Conservation (phyloP, 92 coral and sea anemone species). For the Actinernus sp. region DNA sequence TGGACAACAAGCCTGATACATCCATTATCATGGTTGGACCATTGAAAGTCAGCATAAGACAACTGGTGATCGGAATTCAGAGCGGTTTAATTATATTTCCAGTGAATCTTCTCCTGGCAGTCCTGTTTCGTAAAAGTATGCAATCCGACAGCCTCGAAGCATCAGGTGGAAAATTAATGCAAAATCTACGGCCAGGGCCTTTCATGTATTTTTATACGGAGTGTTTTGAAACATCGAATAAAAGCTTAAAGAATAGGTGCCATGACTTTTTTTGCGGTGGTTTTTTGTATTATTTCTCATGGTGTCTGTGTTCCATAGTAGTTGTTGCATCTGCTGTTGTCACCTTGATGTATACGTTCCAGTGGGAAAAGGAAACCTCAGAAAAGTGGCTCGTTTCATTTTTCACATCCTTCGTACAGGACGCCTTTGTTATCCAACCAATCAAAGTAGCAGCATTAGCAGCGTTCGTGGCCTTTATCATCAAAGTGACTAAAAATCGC, state of each 20-base stretch:
- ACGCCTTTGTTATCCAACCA: conserved; percentile 84
- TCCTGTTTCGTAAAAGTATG: conserved; percentile 74
- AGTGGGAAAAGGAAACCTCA: conserved; percentile 90
- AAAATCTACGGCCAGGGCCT: conserved; percentile 18
- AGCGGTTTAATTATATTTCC: conserved; percentile 89
- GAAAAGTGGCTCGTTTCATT: conserved; percentile 87
- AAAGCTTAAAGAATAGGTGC: background rate
- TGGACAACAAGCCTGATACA: conserved; percentile 43
- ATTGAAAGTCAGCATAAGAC: conserved; percentile 68
- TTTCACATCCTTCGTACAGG: conserved; percentile 82
- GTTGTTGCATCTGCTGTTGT: conserved; percentile 55
- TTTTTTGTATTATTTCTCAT: conserved; percentile 58
- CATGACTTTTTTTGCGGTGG: conserved; percentile 8
- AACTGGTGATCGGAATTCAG: conserved; percentile 84
- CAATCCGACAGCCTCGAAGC: conserved; percentile 10
- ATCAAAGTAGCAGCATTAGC: conserved; percentile 70
- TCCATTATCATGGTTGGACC: conserved; percentile 87
- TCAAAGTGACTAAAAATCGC: conserved; percentile 58
- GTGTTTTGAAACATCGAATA: conserved; percentile 13
- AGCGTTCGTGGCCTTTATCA: conserved; percentile 57
- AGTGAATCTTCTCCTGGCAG: conserved; percentile 71
- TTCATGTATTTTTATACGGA: conserved; percentile 29
- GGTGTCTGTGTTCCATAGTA: conserved; percentile 63
- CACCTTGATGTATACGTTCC: conserved; percentile 76
- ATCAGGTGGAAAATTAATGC: background rate